phyloP scores from a whole-genome alignment of 2,113 vertebrate genomes.

The Gymnocephalus cernua region DNA sequence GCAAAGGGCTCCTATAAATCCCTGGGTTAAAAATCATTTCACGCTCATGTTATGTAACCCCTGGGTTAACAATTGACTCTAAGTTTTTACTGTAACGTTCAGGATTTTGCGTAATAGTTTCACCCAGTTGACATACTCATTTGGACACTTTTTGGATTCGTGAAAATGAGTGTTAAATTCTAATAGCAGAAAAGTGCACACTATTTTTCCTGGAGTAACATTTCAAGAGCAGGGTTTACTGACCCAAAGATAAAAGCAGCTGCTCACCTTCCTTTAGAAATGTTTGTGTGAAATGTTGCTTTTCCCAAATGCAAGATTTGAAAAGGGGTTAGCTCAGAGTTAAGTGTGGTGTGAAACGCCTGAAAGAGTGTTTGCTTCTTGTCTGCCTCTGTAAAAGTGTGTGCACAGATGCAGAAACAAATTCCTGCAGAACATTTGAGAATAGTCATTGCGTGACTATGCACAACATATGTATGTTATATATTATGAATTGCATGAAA shows the following conservation, averaged over 20 bases:
- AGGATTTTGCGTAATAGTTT: constrained; percentile 22
- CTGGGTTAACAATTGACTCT: constrained; percentile 11
- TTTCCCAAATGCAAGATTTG: neutral
- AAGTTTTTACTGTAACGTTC: constrained; percentile 2
- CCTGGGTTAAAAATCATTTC: neutral
- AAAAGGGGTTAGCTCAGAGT: neutral
- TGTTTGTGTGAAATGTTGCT: constrained; percentile 10
- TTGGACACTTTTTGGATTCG: constrained; percentile 1
- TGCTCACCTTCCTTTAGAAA: neutral
- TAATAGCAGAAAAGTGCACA: neutral
- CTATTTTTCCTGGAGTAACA: neutral
- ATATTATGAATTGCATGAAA: neutral
- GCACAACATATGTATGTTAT: neutral
- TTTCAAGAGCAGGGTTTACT: neutral
- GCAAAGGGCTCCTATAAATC: constrained; percentile 13
- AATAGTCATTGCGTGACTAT: neutral
- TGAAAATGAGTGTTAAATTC: neutral
- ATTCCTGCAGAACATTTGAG: neutral
- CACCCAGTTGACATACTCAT: neutral
- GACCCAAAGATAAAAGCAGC: neutral
- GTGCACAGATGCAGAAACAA: neutral
- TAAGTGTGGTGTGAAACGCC: constrained; percentile 3
- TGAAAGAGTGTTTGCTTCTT: neutral
- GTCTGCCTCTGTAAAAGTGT: neutral
- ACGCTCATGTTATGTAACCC: constrained; percentile 22